These are phyloP conservation scores for Brachionus koreanus DNA, from an alignment of 1,140 invertebrate genomes.

Conservation along the genomic window DNA sequence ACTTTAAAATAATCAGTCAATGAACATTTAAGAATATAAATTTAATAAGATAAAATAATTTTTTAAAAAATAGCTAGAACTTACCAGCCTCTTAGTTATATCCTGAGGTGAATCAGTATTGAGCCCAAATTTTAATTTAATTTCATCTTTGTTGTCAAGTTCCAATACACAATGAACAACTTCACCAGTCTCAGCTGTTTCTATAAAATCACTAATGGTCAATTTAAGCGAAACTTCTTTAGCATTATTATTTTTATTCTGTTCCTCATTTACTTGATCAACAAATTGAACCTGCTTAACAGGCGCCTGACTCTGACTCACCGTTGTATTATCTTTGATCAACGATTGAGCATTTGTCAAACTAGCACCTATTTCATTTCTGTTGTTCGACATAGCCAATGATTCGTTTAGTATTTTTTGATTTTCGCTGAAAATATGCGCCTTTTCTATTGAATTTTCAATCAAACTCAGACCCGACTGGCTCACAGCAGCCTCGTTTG, in stretches of 20 bases:
- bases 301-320: neutral
- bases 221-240: constrained; percentile 1
- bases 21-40: too few relatives aligned
- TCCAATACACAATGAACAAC: constrained; percentile 26
- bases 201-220: neutral
- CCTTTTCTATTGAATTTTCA: neutral
- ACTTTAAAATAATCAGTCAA: too few relatives aligned
- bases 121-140: constrained; percentile 31
- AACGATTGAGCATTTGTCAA: neutral
- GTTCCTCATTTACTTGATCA: constrained; percentile 31
- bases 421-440: neutral
- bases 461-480: neutral
- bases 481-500: neutral
- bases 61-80: neutral
- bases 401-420: neutral
- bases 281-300: constrained; percentile 5
- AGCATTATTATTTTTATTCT: neutral
- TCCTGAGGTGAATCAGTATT: neutral
- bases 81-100: constrained; percentile 1
- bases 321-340: neutral
- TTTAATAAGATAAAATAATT: too few relatives aligned
- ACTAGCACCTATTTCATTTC: neutral
- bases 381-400: neutral
- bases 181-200: constrained; percentile 1
- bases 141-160: constrained; percentile 38